phyloP scores from a whole-genome alignment of 2,113 vertebrate genomes.

The Genyomyrus donnyi region DNA sequence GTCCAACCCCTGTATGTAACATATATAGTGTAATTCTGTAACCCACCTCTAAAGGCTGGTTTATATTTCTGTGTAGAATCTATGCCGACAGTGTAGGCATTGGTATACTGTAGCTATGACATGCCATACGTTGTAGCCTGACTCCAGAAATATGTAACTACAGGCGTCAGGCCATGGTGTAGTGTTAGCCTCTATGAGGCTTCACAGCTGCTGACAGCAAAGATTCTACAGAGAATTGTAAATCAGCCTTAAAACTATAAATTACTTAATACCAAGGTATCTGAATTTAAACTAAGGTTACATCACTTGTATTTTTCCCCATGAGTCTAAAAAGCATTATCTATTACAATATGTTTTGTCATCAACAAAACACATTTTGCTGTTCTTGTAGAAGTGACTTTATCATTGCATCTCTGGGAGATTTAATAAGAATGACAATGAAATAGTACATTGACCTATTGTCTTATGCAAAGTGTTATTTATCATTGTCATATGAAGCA shows the following conservation, averaged over 20 bases:
- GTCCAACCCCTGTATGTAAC: neutral
- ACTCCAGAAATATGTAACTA: neutral
- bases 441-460: neutral
- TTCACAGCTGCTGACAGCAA: neutral
- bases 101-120: neutral
- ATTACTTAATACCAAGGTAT: neutral
- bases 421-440: neutral
- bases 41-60: neutral
- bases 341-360: neutral
- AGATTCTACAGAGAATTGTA: neutral
- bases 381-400: neutral
- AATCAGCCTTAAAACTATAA: neutral
- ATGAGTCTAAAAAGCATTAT: neutral
- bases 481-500: neutral
- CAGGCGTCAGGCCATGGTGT: neutral
- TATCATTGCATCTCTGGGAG: neutral
- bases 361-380: neutral
- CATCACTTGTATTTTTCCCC: neutral
- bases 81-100: neutral
- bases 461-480: neutral
- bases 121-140: neutral
- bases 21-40: neutral
- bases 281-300: neutral
- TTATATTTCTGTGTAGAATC: neutral
- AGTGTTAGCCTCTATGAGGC: neutral